These are phyloP conservation scores for Acipenser transmontanus DNA, from an alignment of 2,797 vertebrate species.

Conservation along the genomic window DNA sequence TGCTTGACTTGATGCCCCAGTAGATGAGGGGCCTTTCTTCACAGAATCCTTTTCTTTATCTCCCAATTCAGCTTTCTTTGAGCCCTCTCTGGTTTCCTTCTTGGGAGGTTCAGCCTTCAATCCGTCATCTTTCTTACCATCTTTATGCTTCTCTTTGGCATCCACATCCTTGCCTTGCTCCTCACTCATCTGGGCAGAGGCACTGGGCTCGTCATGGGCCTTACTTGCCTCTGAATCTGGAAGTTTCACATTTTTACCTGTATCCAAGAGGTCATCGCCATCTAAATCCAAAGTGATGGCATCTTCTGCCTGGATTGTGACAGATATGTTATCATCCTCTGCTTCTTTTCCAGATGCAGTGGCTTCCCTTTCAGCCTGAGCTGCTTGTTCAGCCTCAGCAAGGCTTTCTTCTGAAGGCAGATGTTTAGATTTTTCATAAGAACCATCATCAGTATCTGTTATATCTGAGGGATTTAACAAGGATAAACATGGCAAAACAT, in stretches of 20 bases:
- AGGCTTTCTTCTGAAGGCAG: slow-evolving; percentile 86
- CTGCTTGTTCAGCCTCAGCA: slow-evolving; percentile 68
- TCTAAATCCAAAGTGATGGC: slow-evolving; percentile 99
- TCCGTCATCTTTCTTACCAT: slow-evolving; percentile 92
- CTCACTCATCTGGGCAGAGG: slow-evolving; percentile 77
- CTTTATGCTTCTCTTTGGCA: slow-evolving; percentile 82
- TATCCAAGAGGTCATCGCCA: slow-evolving; percentile 99
- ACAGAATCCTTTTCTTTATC: slow-evolving; percentile 99
- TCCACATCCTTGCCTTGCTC: slow-evolving; percentile 82
- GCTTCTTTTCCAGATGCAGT: slow-evolving; percentile 84
- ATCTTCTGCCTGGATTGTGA: slow-evolving; percentile 99
- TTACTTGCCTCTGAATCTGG: slow-evolving; percentile 97
- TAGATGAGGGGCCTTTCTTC: slow-evolving; percentile 98
- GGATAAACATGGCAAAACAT: slow-evolving; percentile 93
- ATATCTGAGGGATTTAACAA: slow-evolving; percentile 99
- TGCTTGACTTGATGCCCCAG: slow-evolving; percentile 98
- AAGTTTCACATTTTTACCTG: slow-evolving; percentile 99
- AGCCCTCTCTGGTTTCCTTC: slow-evolving; percentile 91
- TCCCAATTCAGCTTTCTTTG: slow-evolving; percentile 95
- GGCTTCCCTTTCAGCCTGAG: slow-evolving; percentile 81
- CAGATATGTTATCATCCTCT: slow-evolving; percentile 97
- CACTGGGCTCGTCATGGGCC: slow-evolving; percentile 79
- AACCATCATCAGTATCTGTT: slow-evolving; percentile 99
- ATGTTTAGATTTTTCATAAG: slow-evolving; percentile 96
- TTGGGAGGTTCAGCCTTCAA: slow-evolving; percentile 80